These are phyloP conservation scores for Sebastes oblongus DNA, from an alignment of 2,797 vertebrate species.

Conservation along the genomic window DNA sequence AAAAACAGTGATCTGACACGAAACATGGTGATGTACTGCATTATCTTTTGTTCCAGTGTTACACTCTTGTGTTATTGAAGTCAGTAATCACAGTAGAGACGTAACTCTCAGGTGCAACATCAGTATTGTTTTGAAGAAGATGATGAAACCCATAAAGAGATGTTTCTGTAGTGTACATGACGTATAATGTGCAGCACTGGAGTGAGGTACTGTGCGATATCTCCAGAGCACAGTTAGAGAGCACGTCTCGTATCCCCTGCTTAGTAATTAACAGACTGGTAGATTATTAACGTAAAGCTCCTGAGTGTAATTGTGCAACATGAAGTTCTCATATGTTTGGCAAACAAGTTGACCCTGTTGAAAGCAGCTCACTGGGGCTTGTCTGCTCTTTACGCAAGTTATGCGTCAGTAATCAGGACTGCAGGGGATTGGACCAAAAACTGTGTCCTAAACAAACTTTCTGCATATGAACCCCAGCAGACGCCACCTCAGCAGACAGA, in stretches of 20 bases:
- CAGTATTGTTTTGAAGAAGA: background rate
- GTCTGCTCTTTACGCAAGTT: conserved; percentile 44
- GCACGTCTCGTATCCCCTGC: conserved; percentile 9
- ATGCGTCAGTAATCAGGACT: conserved; percentile 66
- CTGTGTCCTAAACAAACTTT: conserved; percentile 52
- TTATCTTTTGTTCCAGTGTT: conserved; percentile 25
- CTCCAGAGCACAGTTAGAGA: conserved; percentile 31
- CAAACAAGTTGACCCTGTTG: conserved; percentile 66
- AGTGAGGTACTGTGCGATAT: background rate
- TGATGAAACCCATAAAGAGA: conserved; percentile 18
- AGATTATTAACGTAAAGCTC: conserved; percentile 75
- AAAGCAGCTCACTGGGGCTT: conserved; percentile 35
- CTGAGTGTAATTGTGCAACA: conserved; percentile 63
- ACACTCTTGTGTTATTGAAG: background rate
- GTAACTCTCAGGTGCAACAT: background rate
- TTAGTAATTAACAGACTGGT: conserved; percentile 58
- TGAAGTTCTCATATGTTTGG: conserved; percentile 62
- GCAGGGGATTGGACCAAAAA: conserved; percentile 29
- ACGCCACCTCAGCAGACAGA: conserved; percentile 7
- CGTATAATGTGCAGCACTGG: background rate
- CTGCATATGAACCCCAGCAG: background rate
- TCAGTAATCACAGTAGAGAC: background rate
- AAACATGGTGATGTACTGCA: background rate
- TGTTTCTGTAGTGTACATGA: background rate
- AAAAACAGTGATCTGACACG: background rate